These are phyloP conservation scores for Isaurus tuberculatus DNA, from an alignment of 92 coral and sea anemone species.

Conservation along the genomic window DNA sequence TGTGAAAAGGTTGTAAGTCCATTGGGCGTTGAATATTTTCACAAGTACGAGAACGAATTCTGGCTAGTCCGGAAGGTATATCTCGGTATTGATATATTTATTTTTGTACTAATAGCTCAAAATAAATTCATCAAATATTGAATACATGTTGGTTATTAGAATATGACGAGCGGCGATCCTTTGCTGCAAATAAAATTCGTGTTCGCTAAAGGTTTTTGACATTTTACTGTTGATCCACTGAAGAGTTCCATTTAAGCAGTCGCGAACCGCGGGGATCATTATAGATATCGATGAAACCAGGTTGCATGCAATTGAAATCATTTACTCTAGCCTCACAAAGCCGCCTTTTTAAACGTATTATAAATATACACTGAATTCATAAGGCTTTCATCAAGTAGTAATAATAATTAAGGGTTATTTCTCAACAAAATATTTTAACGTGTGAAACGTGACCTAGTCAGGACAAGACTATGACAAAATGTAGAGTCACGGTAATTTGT, in stretches of 20 bases:
- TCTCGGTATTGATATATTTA: constrained; percentile 16
- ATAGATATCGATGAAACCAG: neutral
- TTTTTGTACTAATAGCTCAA: neutral
- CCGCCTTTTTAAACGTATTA: neutral
- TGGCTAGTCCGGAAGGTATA: constrained; percentile 1
- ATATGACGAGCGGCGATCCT: neutral
- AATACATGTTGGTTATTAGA: neutral
- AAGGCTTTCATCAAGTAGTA: neutral
- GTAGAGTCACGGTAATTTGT: neutral
- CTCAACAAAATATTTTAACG: neutral
- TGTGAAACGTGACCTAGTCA: neutral
- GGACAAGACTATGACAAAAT: neutral
- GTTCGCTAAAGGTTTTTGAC: neutral
- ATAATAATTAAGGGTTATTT: neutral
- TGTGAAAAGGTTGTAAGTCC: constrained; percentile 31
- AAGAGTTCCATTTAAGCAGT: neutral
- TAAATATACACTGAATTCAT: neutral
- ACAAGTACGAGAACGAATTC: neutral
- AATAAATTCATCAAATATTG: neutral
- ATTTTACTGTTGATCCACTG: neutral
- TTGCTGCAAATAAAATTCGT: neutral
- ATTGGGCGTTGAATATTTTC: constrained; percentile 15
- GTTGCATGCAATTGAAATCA: neutral
- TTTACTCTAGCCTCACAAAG: neutral
- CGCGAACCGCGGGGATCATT: neutral